Conservation (phyloP, 35 echinoderm and acorn worm species). For the Hemicentrotus pulcherrimus region DNA sequence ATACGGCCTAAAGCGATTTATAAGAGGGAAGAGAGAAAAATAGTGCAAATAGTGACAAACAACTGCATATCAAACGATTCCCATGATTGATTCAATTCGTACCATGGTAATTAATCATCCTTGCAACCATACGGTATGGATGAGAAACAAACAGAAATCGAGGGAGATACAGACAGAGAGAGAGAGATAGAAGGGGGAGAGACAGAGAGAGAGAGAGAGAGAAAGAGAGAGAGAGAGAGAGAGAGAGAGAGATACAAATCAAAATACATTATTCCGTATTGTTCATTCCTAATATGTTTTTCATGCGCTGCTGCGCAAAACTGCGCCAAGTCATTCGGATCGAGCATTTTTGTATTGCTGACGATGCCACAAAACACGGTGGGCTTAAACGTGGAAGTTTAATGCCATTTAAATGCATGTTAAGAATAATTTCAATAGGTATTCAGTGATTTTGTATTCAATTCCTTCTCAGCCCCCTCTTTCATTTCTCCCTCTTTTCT, state of each 20-base stretch:
- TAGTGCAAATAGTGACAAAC: neutral
- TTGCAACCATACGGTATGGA: neutral
- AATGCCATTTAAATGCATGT: neutral
- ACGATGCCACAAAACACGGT: no score
- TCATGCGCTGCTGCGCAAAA: neutral
- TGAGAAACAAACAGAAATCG: neutral
- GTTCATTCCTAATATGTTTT: neutral
- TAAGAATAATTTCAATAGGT: neutral
- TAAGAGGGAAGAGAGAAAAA: neutral
- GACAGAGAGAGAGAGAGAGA: neutral
- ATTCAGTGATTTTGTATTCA: neutral
- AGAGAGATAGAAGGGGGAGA: no score
- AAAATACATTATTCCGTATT: neutral
- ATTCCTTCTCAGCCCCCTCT: neutral
- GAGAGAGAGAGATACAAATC: neutral
- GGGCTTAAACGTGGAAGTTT: neutral
- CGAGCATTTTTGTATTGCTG: neutral
- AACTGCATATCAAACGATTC: neutral
- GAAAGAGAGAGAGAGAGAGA: neutral
- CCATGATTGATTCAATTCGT: neutral
- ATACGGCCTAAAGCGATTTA: neutral
- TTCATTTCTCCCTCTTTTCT: no score
- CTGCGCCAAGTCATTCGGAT: neutral
- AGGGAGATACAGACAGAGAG: neutral
- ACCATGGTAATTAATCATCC: neutral